These are phyloP conservation scores for Parambassis ranga DNA, from an alignment of 2,797 vertebrate genomes.

Conservation along the genomic window DNA sequence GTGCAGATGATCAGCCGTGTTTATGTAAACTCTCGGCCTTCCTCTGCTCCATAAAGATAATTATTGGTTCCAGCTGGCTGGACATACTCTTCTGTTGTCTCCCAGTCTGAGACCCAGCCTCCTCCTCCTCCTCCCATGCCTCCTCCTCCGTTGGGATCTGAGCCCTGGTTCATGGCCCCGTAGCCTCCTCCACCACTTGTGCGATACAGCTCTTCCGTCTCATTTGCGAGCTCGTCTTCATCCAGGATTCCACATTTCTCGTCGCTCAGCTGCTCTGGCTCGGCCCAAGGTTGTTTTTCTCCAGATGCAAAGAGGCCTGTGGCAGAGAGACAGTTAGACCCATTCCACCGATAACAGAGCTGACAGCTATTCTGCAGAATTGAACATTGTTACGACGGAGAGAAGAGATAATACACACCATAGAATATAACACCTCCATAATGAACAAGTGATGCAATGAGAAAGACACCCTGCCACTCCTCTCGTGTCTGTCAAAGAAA, in stretches of 20 bases:
- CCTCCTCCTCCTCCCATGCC: constrained; percentile 60
- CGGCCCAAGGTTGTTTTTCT: constrained; percentile 95
- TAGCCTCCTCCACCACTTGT: constrained; percentile 62
- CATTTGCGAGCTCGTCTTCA: constrained; percentile 80
- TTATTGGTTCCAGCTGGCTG: constrained; percentile 74
- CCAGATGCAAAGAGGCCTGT: constrained; percentile 91
- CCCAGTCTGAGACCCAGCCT: constrained; percentile 79
- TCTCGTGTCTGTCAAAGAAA: constrained; percentile 73
- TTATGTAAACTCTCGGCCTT: constrained; percentile 53
- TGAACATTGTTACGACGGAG: not conserved
- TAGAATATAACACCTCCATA: constrained; percentile 93
- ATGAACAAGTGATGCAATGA: constrained; percentile 93
- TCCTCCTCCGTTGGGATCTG: constrained; percentile 71
- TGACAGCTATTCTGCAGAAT: not conserved
- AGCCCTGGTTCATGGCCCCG: constrained; percentile 71
- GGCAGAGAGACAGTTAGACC: not conserved
- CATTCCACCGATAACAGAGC: not conserved
- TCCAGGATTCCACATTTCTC: constrained; percentile 88
- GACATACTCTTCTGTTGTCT: constrained; percentile 81
- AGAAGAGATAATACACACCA: constrained; percentile 69
- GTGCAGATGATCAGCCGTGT: constrained; percentile 14
- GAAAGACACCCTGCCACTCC: constrained; percentile 88
- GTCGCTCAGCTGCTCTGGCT: constrained; percentile 88
- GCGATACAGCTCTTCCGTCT: constrained; percentile 80
- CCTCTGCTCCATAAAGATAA: constrained; percentile 71